Percentiles rank a stretch among this genome's conserved stretches.
phyloP scores from a whole-genome alignment of 2,113 vertebrate species.

The Calcarius ornatus region DNA sequence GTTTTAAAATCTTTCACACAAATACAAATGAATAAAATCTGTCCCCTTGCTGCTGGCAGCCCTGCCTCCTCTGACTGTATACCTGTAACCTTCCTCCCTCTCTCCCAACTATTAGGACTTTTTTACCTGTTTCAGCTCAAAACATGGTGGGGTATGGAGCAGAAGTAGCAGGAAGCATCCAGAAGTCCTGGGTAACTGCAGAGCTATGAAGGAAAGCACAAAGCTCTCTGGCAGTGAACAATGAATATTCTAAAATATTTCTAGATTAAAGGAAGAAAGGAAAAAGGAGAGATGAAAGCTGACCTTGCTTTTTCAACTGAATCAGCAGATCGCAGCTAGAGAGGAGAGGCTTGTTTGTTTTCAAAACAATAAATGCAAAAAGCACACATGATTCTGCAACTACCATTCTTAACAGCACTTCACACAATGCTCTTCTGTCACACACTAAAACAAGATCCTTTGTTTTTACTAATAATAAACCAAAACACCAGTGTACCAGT shows the following conservation, averaged over 20 bases:
- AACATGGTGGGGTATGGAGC: fast-evolving
- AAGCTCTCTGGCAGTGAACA: neutral
- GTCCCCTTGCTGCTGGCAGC: neutral
- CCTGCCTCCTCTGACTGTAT: neutral
- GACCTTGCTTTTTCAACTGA: neutral
- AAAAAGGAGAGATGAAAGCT: neutral
- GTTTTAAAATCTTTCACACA: neutral
- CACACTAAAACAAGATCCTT: neutral
- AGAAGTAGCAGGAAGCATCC: neutral
- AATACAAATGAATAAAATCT: neutral
- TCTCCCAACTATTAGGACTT: neutral
- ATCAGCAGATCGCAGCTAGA: neutral
- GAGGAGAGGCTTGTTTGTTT: neutral
- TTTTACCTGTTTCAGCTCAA: neutral
- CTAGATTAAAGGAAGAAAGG: neutral
- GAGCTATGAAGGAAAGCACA: neutral
- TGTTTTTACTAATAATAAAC: neutral
- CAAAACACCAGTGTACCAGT: neutral
- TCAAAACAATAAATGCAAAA: neutral
- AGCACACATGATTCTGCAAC: neutral
- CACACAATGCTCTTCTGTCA: constrained; percentile 5
- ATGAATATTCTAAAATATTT: neutral
- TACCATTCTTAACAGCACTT: neutral
- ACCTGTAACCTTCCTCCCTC: neutral
- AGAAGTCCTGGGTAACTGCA: neutral